Evolutionary conservation across 2,888 invertebrate species (phyloP), one percentile per base, ranked within the genome.

Genomic region (Drosophila aldrichi): DNA sequence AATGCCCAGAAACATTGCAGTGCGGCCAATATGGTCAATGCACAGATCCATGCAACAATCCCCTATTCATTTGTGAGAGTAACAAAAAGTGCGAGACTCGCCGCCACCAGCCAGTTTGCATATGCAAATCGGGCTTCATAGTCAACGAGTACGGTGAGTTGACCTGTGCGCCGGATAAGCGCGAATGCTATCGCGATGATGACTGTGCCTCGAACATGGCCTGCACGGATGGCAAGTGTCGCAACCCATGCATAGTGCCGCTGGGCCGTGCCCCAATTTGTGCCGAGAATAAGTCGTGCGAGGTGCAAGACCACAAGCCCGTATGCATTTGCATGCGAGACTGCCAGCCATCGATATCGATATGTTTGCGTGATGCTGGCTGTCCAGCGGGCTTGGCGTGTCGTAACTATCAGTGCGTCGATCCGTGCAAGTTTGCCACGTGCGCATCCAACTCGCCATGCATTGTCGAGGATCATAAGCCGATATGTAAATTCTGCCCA

Each of bases 401-500:
- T 94, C 95, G 96, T 93, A 96, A 96, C 93, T 97, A 96, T 93
- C 96, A 96, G 94, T 98, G 98, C 93, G 95, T 97, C 94, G 97
- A 98, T 94, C 98, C 98, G 83, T 98, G 98, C 94, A 95, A 95
- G 93, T 96, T 96, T 92, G 96, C 96, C 91, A 96, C 96, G 93
- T 97, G 97, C 94, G 96, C 96, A 90, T 95, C 95, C 89, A 95
- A 95, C 92, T 96, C 97, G 86, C 97, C 98, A 91, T 98, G 98
- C 94, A 96, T 96, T 94, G 97, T 97, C 91, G 97, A 97, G 95
- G 97, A 97, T 94, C 98, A 98, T 95, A 97, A 96, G 94, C 96
- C 98, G 89, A 96, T 97, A 94, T 98, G 98, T 96, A 97, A 97
- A 96, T 97, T 97, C 95, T 98, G 98, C 95, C 97, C 98, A 92